Evolutionary conservation across 2,888 invertebrate species (phyloP).

Genomic region (Vesta saturnalis): DNA sequence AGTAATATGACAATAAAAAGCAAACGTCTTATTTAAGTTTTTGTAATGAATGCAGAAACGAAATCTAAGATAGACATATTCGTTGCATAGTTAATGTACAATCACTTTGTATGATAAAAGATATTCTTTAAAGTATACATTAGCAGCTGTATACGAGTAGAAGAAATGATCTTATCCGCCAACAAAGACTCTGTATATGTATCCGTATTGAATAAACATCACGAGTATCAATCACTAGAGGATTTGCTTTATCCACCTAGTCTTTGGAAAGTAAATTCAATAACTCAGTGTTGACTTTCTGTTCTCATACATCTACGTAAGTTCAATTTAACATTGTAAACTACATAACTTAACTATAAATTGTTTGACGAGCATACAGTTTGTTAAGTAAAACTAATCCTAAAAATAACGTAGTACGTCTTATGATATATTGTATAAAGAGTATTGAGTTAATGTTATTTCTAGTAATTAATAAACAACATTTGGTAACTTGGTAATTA

Average conservation of each 20-base stretch:
- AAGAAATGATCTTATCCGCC: slow-evolving; percentile 29
- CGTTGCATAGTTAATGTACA: too few species aligned
- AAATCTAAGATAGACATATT: too few species aligned
- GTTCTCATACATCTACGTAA: slow-evolving; percentile 44
- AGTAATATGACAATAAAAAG: too few species aligned
- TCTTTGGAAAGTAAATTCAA: slow-evolving; percentile 53
- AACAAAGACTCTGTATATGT: slow-evolving; percentile 31
- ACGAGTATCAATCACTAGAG: slow-evolving; percentile 55
- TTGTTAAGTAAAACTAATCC: not conserved
- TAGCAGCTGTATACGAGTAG: slow-evolving; percentile 10
- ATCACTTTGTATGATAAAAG: slow-evolving; percentile 8
- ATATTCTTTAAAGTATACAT: not conserved
- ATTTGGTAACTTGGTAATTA: too few species aligned
- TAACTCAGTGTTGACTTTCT: slow-evolving; percentile 55
- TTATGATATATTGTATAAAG: too few species aligned
- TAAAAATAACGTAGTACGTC: too few species aligned
- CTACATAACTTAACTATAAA: slow-evolving; percentile 33
- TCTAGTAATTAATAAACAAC: too few species aligned
- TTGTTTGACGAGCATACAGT: not conserved
- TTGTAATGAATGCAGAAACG: too few species aligned
- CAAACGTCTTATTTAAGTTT: too few species aligned
- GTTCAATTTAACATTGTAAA: slow-evolving; percentile 32
- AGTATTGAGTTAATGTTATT: too few species aligned
- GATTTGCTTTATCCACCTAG: slow-evolving; percentile 53
- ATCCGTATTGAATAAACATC: slow-evolving; percentile 54